A percentile compares a stretch with the other conserved stretches of the same genome.
These are phyloP conservation scores for Andinoacara biseriatus DNA, from an alignment of 2,113 vertebrate species.

Conservation along the genomic window DNA sequence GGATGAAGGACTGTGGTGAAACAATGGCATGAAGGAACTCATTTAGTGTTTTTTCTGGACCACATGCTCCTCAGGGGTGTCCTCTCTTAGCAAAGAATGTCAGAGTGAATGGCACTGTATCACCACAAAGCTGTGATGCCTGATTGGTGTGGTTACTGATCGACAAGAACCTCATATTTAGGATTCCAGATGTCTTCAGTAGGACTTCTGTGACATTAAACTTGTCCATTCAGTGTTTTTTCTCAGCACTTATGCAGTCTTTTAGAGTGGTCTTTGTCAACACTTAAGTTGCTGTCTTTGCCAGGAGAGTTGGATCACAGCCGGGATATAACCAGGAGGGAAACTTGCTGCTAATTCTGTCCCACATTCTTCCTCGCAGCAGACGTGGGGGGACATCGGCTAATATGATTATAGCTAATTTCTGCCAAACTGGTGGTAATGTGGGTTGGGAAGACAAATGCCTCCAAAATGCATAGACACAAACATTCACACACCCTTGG, in stretches of 20 bases:
- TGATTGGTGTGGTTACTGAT: constrained; percentile 16
- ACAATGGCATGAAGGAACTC: constrained; percentile 21
- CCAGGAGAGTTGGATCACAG: constrained; percentile 27
- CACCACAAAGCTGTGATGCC: constrained; percentile 28
- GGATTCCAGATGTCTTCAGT: constrained; percentile 19
- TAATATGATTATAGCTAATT: constrained; percentile 67
- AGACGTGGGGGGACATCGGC: constrained; percentile 39
- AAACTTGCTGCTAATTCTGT: constrained; percentile 51
- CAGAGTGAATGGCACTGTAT: neutral
- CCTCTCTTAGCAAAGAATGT: neutral
- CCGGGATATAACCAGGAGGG: constrained; percentile 29
- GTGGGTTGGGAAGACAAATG: constrained; percentile 26
- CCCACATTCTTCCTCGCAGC: constrained; percentile 46
- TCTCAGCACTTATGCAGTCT: neutral
- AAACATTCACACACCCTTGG: too few species aligned
- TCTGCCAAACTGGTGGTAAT: constrained; percentile 62
- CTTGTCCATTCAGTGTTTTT: neutral
- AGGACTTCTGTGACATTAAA: neutral
- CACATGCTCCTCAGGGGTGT: neutral
- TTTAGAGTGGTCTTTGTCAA: constrained; percentile 7
- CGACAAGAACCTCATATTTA: constrained; percentile 1
- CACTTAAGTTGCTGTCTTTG: constrained; percentile 9
- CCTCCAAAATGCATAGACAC: constrained; percentile 2
- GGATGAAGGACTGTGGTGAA: constrained; percentile 26
- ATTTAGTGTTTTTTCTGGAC: neutral